Base-by-base conservation (phyloP, 2,113 vertebrate genomes). In the Corythaeola cristata region DNA sequence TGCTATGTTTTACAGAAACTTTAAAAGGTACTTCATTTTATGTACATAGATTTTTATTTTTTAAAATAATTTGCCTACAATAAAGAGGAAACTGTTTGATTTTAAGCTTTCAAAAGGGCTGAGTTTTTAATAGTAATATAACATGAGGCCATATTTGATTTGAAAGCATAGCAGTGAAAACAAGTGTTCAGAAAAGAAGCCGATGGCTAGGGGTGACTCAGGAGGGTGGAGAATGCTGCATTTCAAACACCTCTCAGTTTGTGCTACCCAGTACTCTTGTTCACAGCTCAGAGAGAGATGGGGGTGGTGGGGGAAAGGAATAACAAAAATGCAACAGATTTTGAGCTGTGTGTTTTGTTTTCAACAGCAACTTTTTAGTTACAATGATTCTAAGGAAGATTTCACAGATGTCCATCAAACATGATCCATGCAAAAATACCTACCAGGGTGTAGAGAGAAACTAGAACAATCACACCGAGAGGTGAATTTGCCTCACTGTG, bases 271-370 rank as follows among this genome's bases (percentile, higher is more conserved):
- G 60, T 58, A 39, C 69, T 94, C 91, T n/a, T 71, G 32, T 90
- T 97, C 66, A 60, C 88, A 90, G 88, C 91, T 95, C 85, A 47
- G 93, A 85, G 78, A 30, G 52, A 93, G 52, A 50, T 87, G 96
- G 90, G 87, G 96, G 96, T 81, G 93, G 93, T 79, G 89, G 77
- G 69, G 72, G 66, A 89, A 89, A 94, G 5, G 17, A 89, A 68
- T 47, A 75, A 79, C 35, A 74, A 58, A 95, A 94, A 89, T 87
- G 85, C 84, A 85, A 88, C 91, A 95, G 91, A 89, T 95, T 95
- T 75, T 56, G 28, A 89, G 58, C 69, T 79, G 53, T 83, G 45
- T 85, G 53, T 85, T 94, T 91, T 78, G 69, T 87, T 95, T 94
- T 53, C 58, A 83, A 62, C 15, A 18, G 44, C 37, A 75, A 23